phyloP scores from a whole-genome alignment of 37 sponge, comb jelly and placozoan species.

The Halichondria panicea region DNA sequence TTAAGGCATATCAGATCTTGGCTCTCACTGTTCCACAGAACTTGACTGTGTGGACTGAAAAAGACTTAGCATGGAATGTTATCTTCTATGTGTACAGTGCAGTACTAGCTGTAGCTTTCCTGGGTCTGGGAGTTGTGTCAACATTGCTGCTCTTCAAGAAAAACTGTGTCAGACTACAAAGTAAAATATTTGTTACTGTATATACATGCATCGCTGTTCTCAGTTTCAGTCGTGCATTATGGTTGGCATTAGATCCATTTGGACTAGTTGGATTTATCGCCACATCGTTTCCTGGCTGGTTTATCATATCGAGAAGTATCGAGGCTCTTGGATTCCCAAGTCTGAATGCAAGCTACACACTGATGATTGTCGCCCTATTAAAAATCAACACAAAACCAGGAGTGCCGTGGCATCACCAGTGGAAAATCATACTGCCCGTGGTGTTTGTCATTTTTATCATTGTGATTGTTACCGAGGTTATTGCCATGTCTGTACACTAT shows the following conservation, averaged over 20 bases:
- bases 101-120: conserved; percentile 16
- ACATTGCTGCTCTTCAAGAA: conserved; percentile 30
- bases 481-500: conserved; percentile 6
- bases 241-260: conserved; percentile 35
- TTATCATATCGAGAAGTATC: conserved; percentile 25
- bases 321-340: conserved; percentile 58
- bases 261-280: conserved; percentile 7
- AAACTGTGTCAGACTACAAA: conserved; percentile 33
- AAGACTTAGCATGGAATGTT: conserved; percentile 12
- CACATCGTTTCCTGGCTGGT: conserved; percentile 1
- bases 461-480: conserved; percentile 17
- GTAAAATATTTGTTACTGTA: conserved; percentile 45
- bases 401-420: conserved; percentile 22
- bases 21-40: background rate
- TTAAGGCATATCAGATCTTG: conserved; percentile 11
- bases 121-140: conserved; percentile 14
- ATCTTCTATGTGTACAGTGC: conserved; percentile 11
- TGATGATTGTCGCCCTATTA: conserved; percentile 61
- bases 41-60: background rate
- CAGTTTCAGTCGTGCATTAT: conserved; percentile 41
- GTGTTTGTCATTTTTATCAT: conserved; percentile 28
- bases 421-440: conserved; percentile 13
- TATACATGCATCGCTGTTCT: conserved; percentile 35
- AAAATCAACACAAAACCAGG: conserved; percentile 16
- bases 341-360: conserved; percentile 66